Base-by-base conservation (phyloP, 2,888 invertebrate genomes). In the Pristionchus exspectatus region DNA sequence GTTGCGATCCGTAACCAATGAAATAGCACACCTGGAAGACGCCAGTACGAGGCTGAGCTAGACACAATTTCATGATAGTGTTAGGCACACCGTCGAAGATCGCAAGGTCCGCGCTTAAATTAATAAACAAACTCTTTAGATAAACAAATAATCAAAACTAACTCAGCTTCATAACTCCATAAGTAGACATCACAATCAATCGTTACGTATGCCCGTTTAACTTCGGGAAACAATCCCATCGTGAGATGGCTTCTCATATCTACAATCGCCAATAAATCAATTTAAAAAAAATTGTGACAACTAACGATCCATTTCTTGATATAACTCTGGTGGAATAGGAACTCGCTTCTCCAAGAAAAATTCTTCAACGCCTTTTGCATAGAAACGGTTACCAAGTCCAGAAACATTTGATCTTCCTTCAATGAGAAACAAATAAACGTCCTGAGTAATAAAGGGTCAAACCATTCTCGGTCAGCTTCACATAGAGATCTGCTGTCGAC, bases 101-200 rank as follows among this genome's bases (percentile, higher is more conserved):
- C 0, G 98, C 98, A 50, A 99, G 97, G 96, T 99, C 99, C 91
- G 97, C 97, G 87, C 98, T 97, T 33, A 9, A 33, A 38, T 63
- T 56, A 24, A 89, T 24, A 54, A 87, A 4, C 86, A 86, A 14
- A 59, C 21, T 30, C 30, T 24, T 90, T 44, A 83, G 50, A 56
- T 50, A 38, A 59, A 24, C 10, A 50, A 38, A 50, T 50, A 16
- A 50, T 18, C 10, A 9, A 1, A 89, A 93, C 95, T 95, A 95
- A 96, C 96, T 97, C 97, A 96, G 98, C 97, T 95, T 98, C 98
- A 96, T 98, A 99, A 50, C 98, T 97, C 99, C 99, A 99, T 66
- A 98, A 97, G 96, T 98, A 99, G 93, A 99, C 97, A 96, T 98
- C 98, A 94, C 98, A 98, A 95, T 99, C 99, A 93, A 99, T 98